phyloP scores from a whole-genome alignment of 2,113 vertebrate genomes.

The Antigone vipio region DNA sequence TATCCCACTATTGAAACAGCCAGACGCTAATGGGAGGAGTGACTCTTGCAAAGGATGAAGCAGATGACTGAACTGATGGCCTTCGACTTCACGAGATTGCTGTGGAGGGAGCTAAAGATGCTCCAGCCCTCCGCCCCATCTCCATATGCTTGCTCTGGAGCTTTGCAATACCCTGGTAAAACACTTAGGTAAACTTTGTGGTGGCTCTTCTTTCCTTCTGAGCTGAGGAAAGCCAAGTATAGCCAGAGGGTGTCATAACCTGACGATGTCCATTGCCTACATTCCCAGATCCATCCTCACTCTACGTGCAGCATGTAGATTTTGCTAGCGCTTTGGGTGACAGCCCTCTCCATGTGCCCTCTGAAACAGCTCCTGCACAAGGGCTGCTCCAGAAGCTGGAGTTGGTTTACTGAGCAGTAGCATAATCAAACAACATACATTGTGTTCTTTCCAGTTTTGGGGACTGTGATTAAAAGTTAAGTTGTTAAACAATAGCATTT shows the following conservation, averaged over 20 bases:
- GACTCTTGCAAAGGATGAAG: not conserved
- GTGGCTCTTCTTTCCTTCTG: not conserved
- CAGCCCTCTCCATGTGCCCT: not conserved
- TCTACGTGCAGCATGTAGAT: fast-evolving
- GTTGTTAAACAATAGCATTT: not conserved
- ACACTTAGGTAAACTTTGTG: not conserved
- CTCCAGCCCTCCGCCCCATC: not conserved
- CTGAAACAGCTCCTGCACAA: not conserved
- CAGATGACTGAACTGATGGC: not conserved
- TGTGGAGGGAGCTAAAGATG: not conserved
- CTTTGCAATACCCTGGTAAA: not conserved
- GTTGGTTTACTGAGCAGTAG: not conserved
- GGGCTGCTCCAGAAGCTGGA: not conserved
- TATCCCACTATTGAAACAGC: not conserved
- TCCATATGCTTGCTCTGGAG: not conserved
- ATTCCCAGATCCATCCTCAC: not conserved
- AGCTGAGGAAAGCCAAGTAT: not conserved
- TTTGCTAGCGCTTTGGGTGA: not conserved
- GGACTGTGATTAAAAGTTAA: not conserved
- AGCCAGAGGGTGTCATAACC: not conserved
- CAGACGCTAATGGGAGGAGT: not conserved
- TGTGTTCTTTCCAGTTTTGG: not conserved
- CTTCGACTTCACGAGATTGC: not conserved
- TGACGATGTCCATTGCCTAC: not conserved
- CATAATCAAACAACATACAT: not conserved